Base-by-base conservation (phyloP, 2,888 invertebrate species). In the Sinohyriopsis cumingii region DNA sequence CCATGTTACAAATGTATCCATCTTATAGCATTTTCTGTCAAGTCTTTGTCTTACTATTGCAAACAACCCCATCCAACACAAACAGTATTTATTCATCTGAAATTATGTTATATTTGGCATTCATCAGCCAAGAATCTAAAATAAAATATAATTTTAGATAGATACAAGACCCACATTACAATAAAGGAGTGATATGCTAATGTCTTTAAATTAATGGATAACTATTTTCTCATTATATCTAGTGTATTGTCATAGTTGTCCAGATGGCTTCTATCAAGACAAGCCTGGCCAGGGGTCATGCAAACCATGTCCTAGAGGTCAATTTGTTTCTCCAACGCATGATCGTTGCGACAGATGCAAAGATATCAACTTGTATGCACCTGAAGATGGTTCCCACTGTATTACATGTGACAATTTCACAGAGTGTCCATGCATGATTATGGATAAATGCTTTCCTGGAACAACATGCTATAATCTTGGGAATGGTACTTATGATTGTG, bases 191-290 rank as follows among this genome's bases (percentile, higher is more conserved):
- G 28, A 28, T 5, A 28, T 28, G 5, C 5, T 28, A 28, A 33
- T 33, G 7, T 33, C 33, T 33, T 33, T 33, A 33, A 33, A 33
- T 33, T 33, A 33, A 28, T 28, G 28, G 28, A 28, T 28, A 28
- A 33, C 33, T 33, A 33, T 33, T 33, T 33, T 33, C 33, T 33
- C 33, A 33, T 33, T 33, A 33, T 33, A 33, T 74, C 18, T 68
- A 86, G 84, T 79, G 61, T 79, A 78, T 24, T 87, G 86, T 72
- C 67, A 69, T 45, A 69, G 79, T 64, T 87, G 86, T 77, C 67
- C 68, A 9, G 75, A 83, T 0, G 86, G 86, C 15, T 82, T 80
- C 20, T 86, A 82, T 74, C 83, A 86, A 68, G 82, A 86, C 69
- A 65, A 69, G 65, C 67, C 78, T 28, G 83, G 78, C 5, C 78